Conservation (phyloP, 35 echinoderm and acorn worm species). For the Stichopus chloronotus region DNA sequence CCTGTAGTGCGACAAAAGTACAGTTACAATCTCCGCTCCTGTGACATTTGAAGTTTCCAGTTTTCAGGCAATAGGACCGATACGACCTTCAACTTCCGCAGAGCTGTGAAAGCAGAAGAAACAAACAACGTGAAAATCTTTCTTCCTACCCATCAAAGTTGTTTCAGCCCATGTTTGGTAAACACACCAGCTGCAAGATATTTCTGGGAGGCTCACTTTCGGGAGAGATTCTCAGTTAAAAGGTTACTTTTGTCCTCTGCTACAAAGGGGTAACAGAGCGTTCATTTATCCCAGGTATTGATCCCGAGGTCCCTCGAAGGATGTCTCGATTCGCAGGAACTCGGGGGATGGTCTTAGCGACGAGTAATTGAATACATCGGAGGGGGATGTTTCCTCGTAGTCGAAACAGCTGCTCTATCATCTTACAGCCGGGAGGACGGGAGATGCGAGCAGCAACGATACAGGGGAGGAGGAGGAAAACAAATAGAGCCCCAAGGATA, state of each 20-base stretch:
- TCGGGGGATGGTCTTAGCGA: too few relatives aligned
- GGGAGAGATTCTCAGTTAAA: neutral
- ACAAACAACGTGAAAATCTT: neutral
- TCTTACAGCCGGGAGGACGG: conserved; percentile 12
- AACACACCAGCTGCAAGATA: neutral
- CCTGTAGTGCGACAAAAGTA: neutral
- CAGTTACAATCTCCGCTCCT: neutral
- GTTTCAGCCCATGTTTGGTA: conserved; percentile 4
- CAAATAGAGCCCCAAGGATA: neutral
- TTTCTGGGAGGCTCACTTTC: neutral
- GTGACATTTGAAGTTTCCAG: neutral
- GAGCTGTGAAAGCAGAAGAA: neutral
- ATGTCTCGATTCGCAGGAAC: neutral
- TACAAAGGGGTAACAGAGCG: neutral
- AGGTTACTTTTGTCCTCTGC: neutral
- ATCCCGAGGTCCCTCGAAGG: neutral
- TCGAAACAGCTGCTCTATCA: neutral
- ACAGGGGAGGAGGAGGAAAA: neutral
- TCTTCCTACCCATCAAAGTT: neutral
- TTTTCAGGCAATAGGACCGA: neutral
- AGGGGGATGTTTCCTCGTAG: neutral
- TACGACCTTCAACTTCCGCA: neutral
- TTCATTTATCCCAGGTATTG: conserved; percentile 28
- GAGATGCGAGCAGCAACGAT: neutral
- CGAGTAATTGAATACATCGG: neutral